These are phyloP conservation scores for Drosophila lowei DNA, from an alignment of 1,140 invertebrate genomes.

Conservation along the genomic window DNA sequence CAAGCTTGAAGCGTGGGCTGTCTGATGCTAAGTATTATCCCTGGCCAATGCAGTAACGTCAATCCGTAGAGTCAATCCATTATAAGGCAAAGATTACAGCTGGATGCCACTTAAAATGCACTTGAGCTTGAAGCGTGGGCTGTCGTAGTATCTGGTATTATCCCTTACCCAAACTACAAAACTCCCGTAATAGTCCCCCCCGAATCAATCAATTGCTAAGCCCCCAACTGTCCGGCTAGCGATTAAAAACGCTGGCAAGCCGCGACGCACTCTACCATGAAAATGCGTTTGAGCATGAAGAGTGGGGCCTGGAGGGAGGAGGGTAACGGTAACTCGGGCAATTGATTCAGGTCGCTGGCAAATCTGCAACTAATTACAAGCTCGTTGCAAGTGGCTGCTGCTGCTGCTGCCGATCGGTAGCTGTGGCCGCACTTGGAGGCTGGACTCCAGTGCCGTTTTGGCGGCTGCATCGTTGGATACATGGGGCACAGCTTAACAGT, in stretches of 20 bases:
- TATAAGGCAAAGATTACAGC: neutral
- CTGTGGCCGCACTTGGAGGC: conserved; percentile 23
- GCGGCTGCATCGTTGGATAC: conserved; percentile 4
- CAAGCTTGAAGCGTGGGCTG: no score
- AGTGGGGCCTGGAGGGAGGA: conserved; percentile 9
- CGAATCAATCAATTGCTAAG: conserved; percentile 6
- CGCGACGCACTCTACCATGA: conserved; percentile 43
- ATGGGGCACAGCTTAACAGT: conserved; percentile 8
- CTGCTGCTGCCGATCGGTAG: conserved; percentile 24
- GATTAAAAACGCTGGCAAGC: conserved; percentile 42
- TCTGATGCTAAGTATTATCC: no score
- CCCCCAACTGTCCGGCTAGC: conserved; percentile 16
- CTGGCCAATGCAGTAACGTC: no score
- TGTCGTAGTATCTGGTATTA: neutral
- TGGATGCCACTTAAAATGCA: neutral
- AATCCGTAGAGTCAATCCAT: neutral
- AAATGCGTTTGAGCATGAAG: conserved; percentile 54
- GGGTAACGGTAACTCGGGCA: conserved; percentile 58
- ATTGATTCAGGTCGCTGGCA: conserved; percentile 68
- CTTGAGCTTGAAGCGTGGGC: conserved; percentile 14
- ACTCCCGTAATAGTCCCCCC: neutral
- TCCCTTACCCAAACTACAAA: no score
- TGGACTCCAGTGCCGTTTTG: no score
- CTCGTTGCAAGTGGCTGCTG: conserved; percentile 41
- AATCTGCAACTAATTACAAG: conserved; percentile 61